phyloP scores from a whole-genome alignment of 2,888 invertebrate genomes.

The Drosophila helvetica region DNA sequence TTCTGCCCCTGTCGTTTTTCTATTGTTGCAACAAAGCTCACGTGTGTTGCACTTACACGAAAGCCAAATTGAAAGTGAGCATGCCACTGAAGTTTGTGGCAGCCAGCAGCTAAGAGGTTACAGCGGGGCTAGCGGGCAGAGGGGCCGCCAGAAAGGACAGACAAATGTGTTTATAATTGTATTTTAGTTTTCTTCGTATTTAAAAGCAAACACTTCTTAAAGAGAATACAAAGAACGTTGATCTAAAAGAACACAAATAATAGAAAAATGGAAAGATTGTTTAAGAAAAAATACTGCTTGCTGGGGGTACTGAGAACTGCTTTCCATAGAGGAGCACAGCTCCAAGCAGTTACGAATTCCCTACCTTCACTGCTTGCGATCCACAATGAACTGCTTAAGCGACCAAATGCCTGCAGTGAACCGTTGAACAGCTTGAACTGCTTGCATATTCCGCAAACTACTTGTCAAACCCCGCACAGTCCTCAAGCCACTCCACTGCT shows the following conservation, averaged over 20 bases:
- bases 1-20: neutral
- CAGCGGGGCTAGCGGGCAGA: neutral
- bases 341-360: neutral
- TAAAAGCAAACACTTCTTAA: conserved; percentile 5
- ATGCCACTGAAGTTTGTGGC: conserved; percentile 46
- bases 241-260: too few species aligned
- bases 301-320: neutral
- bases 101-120: neutral
- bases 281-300: neutral
- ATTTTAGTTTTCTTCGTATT: conserved; percentile 21
- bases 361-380: neutral
- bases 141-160: conserved; percentile 9
- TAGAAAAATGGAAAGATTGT: too few species aligned
- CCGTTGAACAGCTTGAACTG: neutral
- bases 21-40: conserved; percentile 22
- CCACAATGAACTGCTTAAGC: neutral
- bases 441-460: neutral
- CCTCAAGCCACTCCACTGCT: neutral
- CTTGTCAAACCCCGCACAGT: neutral
- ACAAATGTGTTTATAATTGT: conserved; percentile 68
- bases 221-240: neutral
- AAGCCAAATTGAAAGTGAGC: conserved; percentile 71
- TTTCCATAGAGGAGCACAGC: neutral
- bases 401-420: too few species aligned
- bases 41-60: conserved; percentile 50